Percentiles rank a stretch among this genome's conserved stretches.
Conservation (phyloP, 1,140 invertebrate genomes). For the Megalonaias nervosa region DNA sequence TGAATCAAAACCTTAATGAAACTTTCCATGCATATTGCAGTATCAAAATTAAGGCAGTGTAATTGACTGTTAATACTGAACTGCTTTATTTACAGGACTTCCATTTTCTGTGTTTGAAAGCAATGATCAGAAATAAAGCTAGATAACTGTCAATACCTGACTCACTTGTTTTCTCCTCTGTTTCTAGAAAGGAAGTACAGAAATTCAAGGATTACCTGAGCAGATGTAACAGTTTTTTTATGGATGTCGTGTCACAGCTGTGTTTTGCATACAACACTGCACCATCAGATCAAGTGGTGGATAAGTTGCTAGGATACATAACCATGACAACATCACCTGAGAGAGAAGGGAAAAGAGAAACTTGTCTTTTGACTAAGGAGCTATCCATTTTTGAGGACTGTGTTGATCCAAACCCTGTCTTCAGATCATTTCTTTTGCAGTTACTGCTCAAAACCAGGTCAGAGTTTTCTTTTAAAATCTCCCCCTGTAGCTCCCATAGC, state of each 20-base stretch:
- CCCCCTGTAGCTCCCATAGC: too few species aligned
- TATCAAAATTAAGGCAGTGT: too few species aligned
- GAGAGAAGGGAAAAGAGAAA: background rate
- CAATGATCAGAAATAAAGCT: too few species aligned
- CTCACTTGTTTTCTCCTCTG: too few species aligned
- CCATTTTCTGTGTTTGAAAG: too few species aligned
- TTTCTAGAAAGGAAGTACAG: background rate
- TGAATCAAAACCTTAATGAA: too few species aligned
- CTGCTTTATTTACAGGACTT: too few species aligned
- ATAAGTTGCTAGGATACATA: conserved; percentile 56
- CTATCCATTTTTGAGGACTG: conserved; percentile 53
- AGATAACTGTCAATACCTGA: too few species aligned
- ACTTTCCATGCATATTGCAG: too few species aligned
- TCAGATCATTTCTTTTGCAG: conserved; percentile 60
- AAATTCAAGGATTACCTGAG: conserved; percentile 37
- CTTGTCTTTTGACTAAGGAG: conserved; percentile 37
- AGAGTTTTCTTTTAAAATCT: too few species aligned
- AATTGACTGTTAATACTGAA: too few species aligned
- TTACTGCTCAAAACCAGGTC: conserved; percentile 54
- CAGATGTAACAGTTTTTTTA: conserved; percentile 59
- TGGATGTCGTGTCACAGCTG: conserved; percentile 59
- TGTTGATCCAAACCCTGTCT: conserved; percentile 63
- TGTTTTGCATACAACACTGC: conserved; percentile 55
- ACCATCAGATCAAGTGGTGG: conserved; percentile 53
- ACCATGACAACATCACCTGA: conserved; percentile 22